Percentiles rank a stretch among this genome's conserved stretches.
Evolutionary conservation across 2,797 vertebrate species (phyloP).

Genomic region (Orientallactaga sibirica): DNA sequence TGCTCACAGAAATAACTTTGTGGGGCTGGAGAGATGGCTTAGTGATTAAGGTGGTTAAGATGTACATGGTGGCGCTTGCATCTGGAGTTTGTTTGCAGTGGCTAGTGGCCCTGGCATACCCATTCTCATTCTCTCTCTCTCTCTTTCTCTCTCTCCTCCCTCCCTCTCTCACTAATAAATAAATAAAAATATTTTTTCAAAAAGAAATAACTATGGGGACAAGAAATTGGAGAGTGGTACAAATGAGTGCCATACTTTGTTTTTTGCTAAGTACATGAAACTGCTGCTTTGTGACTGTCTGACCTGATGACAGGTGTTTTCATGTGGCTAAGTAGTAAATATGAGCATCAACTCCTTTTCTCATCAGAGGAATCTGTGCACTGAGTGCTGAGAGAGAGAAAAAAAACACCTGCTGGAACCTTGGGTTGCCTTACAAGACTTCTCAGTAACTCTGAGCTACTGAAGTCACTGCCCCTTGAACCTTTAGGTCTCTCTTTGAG

Average conservation of each 20-base stretch:
- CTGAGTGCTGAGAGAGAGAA: neutral
- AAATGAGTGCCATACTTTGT: neutral
- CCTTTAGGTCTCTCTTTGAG: constrained; percentile 5
- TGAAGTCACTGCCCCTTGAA: constrained; percentile 20
- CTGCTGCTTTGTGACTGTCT: constrained; percentile 5
- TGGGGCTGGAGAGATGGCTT: neutral
- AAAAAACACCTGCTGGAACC: neutral
- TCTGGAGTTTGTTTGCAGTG: too few species aligned
- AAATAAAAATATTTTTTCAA: too few species aligned
- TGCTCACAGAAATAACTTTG: constrained; percentile 29
- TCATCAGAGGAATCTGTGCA: neutral
- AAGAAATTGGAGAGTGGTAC: neutral
- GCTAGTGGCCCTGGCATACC: too few species aligned
- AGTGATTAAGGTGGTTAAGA: too few species aligned
- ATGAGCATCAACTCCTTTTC: neutral
- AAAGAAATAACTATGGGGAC: constrained; percentile 19
- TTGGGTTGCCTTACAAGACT: neutral
- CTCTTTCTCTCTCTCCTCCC: too few species aligned
- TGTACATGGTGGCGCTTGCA: too few species aligned
- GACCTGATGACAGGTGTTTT: neutral
- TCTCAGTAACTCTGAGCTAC: neutral
- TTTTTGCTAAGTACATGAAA: constrained; percentile 12
- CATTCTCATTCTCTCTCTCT: too few species aligned
- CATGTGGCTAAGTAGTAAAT: neutral
- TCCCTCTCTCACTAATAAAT: too few species aligned